Evolutionary conservation across 2,113 vertebrate genomes (phyloP).

Genomic region (Rhea pennata): DNA sequence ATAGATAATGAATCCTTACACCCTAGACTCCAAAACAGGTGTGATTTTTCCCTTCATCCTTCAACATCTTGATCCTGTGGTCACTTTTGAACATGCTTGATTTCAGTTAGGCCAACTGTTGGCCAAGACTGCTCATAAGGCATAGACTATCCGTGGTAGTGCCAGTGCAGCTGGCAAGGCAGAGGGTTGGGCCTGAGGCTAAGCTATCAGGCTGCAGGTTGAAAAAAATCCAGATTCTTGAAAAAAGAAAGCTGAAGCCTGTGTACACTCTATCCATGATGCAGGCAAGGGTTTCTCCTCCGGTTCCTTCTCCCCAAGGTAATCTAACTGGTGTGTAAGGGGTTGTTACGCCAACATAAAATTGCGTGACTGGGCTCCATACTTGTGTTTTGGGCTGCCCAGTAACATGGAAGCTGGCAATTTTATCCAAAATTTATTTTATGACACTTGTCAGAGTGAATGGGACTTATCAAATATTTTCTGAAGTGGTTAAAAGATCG

Average conservation of each 20-base stretch:
- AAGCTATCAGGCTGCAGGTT: background rate
- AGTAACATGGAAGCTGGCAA: background rate
- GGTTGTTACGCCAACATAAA: background rate
- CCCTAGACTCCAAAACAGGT: background rate
- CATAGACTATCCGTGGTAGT: rapidly evolving
- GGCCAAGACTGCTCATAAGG: background rate
- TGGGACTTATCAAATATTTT: background rate
- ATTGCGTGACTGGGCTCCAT: background rate
- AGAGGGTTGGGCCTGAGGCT: background rate
- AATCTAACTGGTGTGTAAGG: background rate
- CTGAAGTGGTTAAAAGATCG: background rate
- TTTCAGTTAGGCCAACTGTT: background rate
- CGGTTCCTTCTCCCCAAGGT: background rate
- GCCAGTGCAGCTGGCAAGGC: background rate
- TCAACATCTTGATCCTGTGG: background rate
- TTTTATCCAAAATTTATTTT: background rate
- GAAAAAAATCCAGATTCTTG: background rate
- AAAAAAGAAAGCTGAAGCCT: background rate
- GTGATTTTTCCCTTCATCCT: background rate
- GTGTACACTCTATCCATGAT: background rate
- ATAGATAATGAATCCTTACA: background rate
- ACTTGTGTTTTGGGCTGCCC: background rate
- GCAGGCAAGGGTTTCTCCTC: background rate
- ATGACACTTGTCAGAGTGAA: background rate
- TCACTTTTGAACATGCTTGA: background rate